Conservation (phyloP, 2,797 vertebrate species). For the Tauraco hartlaubi region DNA sequence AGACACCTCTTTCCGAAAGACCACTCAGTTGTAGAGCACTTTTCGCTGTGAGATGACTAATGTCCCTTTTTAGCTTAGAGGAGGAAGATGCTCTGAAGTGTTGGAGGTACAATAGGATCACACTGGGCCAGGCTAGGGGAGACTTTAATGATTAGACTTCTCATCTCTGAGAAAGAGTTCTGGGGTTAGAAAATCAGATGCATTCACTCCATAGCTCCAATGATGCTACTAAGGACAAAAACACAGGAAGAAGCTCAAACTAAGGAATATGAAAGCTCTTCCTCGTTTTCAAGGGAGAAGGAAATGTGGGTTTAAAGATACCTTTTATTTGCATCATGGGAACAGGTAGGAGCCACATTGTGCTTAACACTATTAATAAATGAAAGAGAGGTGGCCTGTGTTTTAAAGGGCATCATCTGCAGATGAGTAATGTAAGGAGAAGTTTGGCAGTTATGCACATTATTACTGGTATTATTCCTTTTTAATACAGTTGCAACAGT, state of each 20-base stretch:
- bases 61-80: not conserved
- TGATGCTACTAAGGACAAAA: not conserved
- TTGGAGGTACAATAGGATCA: not conserved
- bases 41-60: not conserved
- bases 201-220: not conserved
- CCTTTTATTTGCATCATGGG: not conserved
- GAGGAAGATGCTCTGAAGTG: not conserved
- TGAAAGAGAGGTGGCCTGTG: not conserved
- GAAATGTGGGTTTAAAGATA: not conserved
- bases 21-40: not conserved
- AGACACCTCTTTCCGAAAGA: constrained; percentile 22
- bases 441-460: not conserved
- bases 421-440: not conserved
- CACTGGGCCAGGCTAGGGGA: not conserved
- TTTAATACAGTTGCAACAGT: not conserved
- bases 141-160: not conserved
- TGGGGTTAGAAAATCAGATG: not conserved
- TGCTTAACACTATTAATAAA: not conserved
- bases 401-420: not conserved
- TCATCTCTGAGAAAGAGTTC: not conserved
- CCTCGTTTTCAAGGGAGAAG: not conserved
- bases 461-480: not conserved
- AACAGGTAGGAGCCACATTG: not conserved
- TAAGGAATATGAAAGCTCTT: not conserved
- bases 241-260: not conserved